Base-by-base conservation (phyloP, 2,797 vertebrate species). In the Ceryle rudis region DNA sequence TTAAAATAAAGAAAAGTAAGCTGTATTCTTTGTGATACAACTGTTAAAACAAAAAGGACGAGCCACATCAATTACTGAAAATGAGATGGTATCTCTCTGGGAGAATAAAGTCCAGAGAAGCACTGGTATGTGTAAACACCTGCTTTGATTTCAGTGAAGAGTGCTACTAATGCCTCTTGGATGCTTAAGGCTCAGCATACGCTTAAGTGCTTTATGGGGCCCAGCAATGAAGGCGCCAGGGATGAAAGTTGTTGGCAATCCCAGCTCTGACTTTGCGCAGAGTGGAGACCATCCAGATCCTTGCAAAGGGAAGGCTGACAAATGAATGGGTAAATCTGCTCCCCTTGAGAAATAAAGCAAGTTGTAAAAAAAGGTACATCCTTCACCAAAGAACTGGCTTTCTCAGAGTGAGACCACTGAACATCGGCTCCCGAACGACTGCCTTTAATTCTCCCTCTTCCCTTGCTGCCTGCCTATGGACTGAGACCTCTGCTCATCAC, bases 161-260 rank as follows among this genome's bases (percentile, higher is more conserved):
- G 62, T 10, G 19, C 13, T n/a, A 16, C 19, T 9, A n/a, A 52
- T 0, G 2, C 1, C 44, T 62, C n/a, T 21, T 22, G 31, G 21
- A 14, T 18, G 26, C 29, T 77, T 42, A 67, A 26, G 18, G 35
- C 14, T 58, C 39, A 77, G 21, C 28, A 54, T 22, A n/a, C 0
- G 3, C 51, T 55, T 26, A 58, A 64, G 47, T 57, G 61, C 31
- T 92, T 46, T 60, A 28, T 18, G 25, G 19, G 47, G 16, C 20
- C 20, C 54, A 82, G 35, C 14, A 51, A 7, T 4, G 19, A 57
- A 67, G 28, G 44, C 13, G 4, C 2, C 70, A 58, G 31, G 21
- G 26, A 42, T 55, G 47, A 69, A n/a, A 78, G 21, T 2, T 1
- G 0, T 5, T n/a, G 51, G 35, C 37, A 65, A 4, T 19, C 41